Base-by-base conservation (phyloP, 2,113 vertebrate genomes). In the Toxostoma redivivum region DNA sequence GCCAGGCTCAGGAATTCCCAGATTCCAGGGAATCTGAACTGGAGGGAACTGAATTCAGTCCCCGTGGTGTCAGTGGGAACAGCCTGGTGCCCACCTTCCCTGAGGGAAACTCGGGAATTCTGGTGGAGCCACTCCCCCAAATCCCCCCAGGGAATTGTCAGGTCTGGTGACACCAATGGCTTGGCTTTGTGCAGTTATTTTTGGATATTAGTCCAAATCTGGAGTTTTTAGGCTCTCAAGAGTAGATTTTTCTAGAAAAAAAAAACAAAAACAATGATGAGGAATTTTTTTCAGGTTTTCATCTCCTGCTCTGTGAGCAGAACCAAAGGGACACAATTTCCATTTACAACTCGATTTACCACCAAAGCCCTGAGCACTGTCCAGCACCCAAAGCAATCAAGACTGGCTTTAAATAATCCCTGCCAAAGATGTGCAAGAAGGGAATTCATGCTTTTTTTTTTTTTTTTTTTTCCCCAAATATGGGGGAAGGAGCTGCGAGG, bases 21-120 rank as follows among this genome's bases (percentile, higher is more conserved):
- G 19, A 35, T 13, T 12, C 37, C 56, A 21, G 45, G 27, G 27
- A 37, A 42, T 37, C 21, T 35, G 66, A 31, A 2, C 16, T 56
- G 20, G 25, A 24, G 4, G 14, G 22, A 8, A 12, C 9, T 21
- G 2, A 33, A 11, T 54, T 38, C 18, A 27, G 0, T 3, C 3
- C 47, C 3, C 16, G 45, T 24, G 54, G 37, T 28, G 53, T 3
- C 42, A 69, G n/a, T 16, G 78, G 18, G 54, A 15, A 7, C 12
- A 60, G 54, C 67, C 56, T 33, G 53, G 47, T 20, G 17, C 57
- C 21, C 56, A 9, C 37, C 42, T 35, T 38, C 35, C 57, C 67
- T 7, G 22, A 53, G 57, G 47, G 38, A 62, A 57, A 51, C 5
- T 1, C 16, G 5, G 56, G 57, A 45, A 38, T 72, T 72, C 5